Evolutionary conservation across 2,113 vertebrate species (phyloP).

Genomic region (Irena cyanogastra): DNA sequence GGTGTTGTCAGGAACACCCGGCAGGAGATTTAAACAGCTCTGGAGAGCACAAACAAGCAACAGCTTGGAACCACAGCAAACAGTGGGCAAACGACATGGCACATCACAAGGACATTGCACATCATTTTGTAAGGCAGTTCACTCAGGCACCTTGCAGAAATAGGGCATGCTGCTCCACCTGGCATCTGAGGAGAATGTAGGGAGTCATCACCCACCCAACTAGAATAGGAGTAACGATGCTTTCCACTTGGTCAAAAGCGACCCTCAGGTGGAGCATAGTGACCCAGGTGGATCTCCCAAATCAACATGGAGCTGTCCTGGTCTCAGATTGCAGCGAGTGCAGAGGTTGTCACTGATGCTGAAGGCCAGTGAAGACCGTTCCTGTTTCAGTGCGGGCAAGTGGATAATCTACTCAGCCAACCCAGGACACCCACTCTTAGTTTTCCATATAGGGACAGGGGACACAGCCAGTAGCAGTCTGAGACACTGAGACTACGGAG

Average conservation of each 20-base stretch:
- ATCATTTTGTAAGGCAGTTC: not conserved
- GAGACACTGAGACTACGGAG: not conserved
- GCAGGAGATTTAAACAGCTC: not conserved
- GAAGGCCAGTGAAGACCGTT: not conserved
- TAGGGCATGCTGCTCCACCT: not conserved
- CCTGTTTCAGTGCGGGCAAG: rapidly evolving
- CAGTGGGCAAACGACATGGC: not conserved
- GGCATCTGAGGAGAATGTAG: not conserved
- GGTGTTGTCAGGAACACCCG: not conserved
- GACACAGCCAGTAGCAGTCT: not conserved
- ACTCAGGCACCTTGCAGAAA: rapidly evolving
- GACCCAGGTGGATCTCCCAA: not conserved
- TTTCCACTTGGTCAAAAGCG: not conserved
- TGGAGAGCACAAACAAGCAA: too few species aligned
- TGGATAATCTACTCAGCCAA: not conserved
- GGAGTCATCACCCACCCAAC: too few species aligned
- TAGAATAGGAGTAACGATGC: not conserved
- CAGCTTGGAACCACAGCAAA: rapidly evolving
- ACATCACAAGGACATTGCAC: rapidly evolving
- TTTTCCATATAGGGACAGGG: not conserved
- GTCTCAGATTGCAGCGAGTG: not conserved
- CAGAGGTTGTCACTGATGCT: not conserved
- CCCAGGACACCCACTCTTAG: not conserved
- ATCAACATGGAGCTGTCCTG: not conserved
- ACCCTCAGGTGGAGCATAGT: not conserved